phyloP scores from a whole-genome alignment of 2,113 vertebrate genomes.

The Morphnarchus princeps region DNA sequence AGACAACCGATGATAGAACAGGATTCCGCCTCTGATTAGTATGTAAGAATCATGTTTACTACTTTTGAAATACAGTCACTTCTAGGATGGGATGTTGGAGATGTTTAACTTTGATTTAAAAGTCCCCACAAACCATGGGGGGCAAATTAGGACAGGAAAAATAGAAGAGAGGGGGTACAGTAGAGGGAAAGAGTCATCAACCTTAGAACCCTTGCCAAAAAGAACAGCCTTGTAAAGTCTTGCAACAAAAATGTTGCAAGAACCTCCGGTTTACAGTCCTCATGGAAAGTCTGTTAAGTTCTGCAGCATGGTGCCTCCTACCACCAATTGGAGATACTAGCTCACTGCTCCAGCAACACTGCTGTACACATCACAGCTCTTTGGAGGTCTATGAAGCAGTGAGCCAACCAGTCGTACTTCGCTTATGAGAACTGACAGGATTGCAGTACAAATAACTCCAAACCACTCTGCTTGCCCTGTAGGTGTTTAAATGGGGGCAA shows the following conservation, averaged over 20 bases:
- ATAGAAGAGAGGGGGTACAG: neutral
- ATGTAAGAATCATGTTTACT: neutral
- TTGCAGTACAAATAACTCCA: neutral
- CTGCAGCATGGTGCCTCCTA: neutral
- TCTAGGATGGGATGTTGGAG: neutral
- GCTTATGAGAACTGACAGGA: neutral
- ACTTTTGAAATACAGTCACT: neutral
- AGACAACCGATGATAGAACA: neutral
- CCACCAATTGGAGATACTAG: neutral
- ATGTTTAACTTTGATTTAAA: neutral
- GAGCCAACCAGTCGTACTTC: neutral
- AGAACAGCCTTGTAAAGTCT: neutral
- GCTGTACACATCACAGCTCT: neutral
- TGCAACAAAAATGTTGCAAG: neutral
- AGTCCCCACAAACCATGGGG: neutral
- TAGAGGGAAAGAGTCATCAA: neutral
- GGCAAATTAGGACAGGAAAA: neutral
- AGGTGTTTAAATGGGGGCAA: neutral
- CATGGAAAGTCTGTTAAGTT: neutral
- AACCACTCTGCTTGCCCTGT: neutral
- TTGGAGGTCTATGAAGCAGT: fast-evolving
- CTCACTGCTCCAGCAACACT: neutral
- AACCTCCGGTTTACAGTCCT: neutral
- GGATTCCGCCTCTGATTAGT: neutral
- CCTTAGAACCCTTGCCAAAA: neutral